Evolutionary conservation across 2,113 vertebrate species (phyloP).

Genomic region (Asarcornis scutulata): DNA sequence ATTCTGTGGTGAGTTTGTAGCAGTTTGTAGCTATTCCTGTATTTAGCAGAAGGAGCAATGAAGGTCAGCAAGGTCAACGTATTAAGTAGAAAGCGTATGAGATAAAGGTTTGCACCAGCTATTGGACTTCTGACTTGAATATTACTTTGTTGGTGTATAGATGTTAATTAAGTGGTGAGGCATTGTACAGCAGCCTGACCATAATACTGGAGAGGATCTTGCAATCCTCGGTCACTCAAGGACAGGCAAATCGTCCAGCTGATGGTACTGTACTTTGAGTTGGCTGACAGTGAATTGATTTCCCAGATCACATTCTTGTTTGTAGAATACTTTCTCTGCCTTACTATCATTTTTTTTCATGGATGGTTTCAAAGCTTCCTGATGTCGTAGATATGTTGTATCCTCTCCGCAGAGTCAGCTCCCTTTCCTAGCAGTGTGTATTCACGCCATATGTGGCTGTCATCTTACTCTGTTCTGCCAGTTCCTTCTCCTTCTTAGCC

Average conservation of each 20-base stretch:
- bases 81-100: neutral
- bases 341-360: neutral
- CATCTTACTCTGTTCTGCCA: neutral
- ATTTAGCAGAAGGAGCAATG: neutral
- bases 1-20: neutral
- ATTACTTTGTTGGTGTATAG: neutral
- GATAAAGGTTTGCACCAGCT: neutral
- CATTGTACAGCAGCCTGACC: neutral
- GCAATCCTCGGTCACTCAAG: neutral
- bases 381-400: neutral
- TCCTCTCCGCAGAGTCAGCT: neutral
- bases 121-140: neutral
- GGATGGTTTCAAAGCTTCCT: neutral
- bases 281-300: neutral
- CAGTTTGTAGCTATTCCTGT: neutral
- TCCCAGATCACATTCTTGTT: neutral
- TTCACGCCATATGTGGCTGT: neutral
- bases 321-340: neutral
- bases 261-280: neutral
- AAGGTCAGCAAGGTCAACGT: neutral
- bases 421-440: neutral
- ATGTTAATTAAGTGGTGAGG: neutral
- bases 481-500: neutral
- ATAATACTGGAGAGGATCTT: neutral
- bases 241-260: neutral